Evolutionary conservation across 2,888 invertebrate species (phyloP).

Genomic region (Altica lythri): DNA sequence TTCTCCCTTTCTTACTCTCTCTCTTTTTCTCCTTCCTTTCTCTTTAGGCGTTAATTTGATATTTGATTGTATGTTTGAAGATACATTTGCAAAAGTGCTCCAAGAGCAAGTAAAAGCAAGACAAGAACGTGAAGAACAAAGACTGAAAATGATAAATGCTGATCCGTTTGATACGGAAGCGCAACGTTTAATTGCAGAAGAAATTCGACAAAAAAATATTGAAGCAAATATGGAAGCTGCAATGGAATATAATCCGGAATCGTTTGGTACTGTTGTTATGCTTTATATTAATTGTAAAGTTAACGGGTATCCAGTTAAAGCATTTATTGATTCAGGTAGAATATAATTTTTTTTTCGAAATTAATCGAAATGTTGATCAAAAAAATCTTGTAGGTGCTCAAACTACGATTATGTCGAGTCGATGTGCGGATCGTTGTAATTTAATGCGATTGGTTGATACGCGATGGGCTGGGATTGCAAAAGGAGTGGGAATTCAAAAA

Average conservation of each 20-base stretch:
- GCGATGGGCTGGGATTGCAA: constrained; percentile 95
- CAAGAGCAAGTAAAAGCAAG: constrained; percentile 82
- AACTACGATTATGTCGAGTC: constrained; percentile 97
- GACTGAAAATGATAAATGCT: constrained; percentile 86
- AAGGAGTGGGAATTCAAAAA: constrained; percentile 95
- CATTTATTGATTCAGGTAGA: constrained; percentile 95
- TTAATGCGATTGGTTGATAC: constrained; percentile 89
- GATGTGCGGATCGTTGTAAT: constrained; percentile 92
- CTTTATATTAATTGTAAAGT: constrained; percentile 96
- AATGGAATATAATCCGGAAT: constrained; percentile 98
- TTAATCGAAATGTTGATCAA: constrained; percentile 11
- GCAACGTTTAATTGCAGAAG: constrained; percentile 92
- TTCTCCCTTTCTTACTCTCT: no score
- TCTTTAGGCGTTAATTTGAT: no score
- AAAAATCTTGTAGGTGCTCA: constrained; percentile 69
- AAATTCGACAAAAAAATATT: constrained; percentile 94
- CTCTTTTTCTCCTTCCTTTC: no score
- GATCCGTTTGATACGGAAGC: constrained; percentile 96
- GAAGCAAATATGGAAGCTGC: constrained; percentile 99
- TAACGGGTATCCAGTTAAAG: constrained; percentile 95
- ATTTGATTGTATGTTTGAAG: no score
- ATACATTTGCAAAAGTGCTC: constrained; percentile 77
- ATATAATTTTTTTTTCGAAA: constrained; percentile 11
- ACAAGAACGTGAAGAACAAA: constrained; percentile 80
- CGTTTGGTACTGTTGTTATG: constrained; percentile 97